phyloP scores from a whole-genome alignment of 2,113 vertebrate species.

The Alexandromys fortis region DNA sequence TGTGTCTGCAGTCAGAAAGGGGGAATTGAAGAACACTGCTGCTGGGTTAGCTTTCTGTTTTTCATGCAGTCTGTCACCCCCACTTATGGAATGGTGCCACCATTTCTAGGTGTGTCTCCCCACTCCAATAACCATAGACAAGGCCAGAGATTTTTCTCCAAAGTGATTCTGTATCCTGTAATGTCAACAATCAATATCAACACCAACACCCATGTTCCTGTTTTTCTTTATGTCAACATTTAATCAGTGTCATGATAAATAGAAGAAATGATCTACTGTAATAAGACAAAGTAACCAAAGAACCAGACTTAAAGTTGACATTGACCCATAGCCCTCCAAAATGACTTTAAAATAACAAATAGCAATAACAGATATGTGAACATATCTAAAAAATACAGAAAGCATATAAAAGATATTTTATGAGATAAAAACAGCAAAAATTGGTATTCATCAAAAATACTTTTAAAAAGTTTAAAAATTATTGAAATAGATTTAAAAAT shows the following conservation, averaged over 20 bases:
- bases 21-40: not conserved
- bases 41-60: not conserved
- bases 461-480: not conserved
- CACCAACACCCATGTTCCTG: too few relatives aligned
- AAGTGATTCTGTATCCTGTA: not conserved
- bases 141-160: not conserved
- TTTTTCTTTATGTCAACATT: not conserved
- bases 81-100: not conserved
- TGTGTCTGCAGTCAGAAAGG: not conserved
- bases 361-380: not conserved
- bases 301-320: not conserved
- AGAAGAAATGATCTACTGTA: not conserved
- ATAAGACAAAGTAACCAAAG: not conserved
- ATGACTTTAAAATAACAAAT: not conserved
- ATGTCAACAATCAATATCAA: not conserved
- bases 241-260: not conserved
- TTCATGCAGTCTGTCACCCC: not conserved
- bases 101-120: not conserved
- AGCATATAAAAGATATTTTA: not conserved
- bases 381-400: not conserved
- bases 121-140: not conserved
- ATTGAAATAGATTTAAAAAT: not conserved
- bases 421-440: not conserved
- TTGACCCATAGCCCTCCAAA: not conserved
- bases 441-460: not conserved